A percentile compares a stretch with the other conserved stretches of the same genome.
These are phyloP conservation scores for Glyphotaelius pellucidus DNA, from an alignment of 2,888 invertebrate genomes.

Conservation along the genomic window DNA sequence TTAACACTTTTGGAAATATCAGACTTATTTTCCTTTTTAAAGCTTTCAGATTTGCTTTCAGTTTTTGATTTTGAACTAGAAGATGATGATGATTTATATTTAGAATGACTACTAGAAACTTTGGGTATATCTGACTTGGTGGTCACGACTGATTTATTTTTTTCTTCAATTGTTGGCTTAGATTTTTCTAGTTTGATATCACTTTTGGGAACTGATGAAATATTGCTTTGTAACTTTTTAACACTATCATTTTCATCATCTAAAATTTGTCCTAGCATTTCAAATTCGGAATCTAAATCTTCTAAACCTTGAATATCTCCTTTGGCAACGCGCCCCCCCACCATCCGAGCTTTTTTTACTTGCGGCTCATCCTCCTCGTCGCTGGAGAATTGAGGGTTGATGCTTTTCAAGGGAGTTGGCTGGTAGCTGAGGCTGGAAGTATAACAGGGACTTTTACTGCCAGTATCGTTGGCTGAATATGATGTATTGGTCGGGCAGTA, in stretches of 20 bases:
- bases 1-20: conserved; percentile 67
- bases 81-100: conserved; percentile 31
- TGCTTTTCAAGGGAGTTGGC: conserved; percentile 73
- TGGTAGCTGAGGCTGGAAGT: conserved; percentile 70
- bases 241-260: conserved; percentile 72
- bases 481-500: conserved; percentile 54
- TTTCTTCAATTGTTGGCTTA: conserved; percentile 58
- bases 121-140: conserved; percentile 20
- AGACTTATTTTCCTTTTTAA: conserved; percentile 66
- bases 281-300: conserved; percentile 76
- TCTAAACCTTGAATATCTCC: conserved; percentile 73
- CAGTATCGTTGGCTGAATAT: conserved; percentile 26
- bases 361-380: conserved; percentile 76
- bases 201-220: conserved; percentile 65
- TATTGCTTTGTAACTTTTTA: conserved; percentile 49
- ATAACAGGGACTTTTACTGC: conserved; percentile 48
- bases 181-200: conserved; percentile 68
- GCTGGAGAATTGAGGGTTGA: conserved; percentile 76
- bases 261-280: conserved; percentile 76
- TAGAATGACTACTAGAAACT: conserved; percentile 63
- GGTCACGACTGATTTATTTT: conserved; percentile 6
- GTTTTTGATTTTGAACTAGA: conserved; percentile 58
- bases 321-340: not conserved
- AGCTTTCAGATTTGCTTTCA: conserved; percentile 17
- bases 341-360: conserved; percentile 71